Percentiles rank a stretch among this genome's conserved stretches.
Conservation (phyloP, 2,888 invertebrate species). For the Euzophera pinguis region DNA sequence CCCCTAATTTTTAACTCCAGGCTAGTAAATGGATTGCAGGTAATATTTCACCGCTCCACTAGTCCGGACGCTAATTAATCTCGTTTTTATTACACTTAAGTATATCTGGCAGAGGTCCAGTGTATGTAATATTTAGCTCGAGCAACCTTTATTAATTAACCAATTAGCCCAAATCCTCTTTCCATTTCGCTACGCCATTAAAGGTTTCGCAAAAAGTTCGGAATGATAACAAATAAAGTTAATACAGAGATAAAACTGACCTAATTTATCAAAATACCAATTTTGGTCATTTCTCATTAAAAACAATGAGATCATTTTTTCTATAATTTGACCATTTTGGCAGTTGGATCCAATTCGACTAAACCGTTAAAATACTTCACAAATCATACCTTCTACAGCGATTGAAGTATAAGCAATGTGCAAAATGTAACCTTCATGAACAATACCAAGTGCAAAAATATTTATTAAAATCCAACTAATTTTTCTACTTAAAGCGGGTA, state of each 20-base stretch:
- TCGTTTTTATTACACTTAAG: conserved; percentile 51
- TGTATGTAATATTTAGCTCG: conserved; percentile 55
- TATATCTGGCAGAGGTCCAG: conserved; percentile 59
- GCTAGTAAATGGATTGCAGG: neutral
- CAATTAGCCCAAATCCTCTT: conserved; percentile 71
- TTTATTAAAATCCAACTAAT: too few relatives aligned
- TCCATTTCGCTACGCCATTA: conserved; percentile 59
- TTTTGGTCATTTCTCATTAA: too few relatives aligned
- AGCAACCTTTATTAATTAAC: conserved; percentile 70
- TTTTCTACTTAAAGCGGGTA: neutral
- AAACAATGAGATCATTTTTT: too few relatives aligned
- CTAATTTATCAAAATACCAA: too few relatives aligned
- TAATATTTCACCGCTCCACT: conserved; percentile 11
- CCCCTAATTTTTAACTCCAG: neutral
- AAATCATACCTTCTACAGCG: too few relatives aligned
- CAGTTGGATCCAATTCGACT: too few relatives aligned
- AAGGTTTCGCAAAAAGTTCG: conserved; percentile 47
- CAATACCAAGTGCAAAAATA: too few relatives aligned
- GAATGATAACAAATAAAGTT: conserved; percentile 20
- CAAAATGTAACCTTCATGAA: too few relatives aligned
- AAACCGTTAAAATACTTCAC: too few relatives aligned
- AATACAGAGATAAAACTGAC: neutral
- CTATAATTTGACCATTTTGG: too few relatives aligned
- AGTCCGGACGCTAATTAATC: conserved; percentile 39
- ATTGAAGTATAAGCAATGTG: too few relatives aligned